These are phyloP conservation scores for Scaptomyza cyrtandrae DNA, from an alignment of 2,888 invertebrate genomes.

Conservation along the genomic window DNA sequence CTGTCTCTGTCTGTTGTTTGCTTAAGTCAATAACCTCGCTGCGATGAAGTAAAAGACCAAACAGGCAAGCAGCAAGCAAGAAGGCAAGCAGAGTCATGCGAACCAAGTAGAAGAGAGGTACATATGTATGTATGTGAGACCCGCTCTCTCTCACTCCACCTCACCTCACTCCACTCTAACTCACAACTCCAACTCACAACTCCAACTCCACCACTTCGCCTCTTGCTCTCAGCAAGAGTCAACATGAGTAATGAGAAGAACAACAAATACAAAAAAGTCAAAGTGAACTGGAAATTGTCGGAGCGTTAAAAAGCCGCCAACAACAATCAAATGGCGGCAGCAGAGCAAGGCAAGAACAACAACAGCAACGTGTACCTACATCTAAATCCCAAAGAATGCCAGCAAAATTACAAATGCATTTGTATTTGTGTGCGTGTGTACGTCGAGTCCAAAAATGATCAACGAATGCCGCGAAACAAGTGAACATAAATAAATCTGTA, in stretches of 20 bases:
- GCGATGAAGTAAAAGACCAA: constrained; percentile 20
- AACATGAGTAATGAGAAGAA: constrained; percentile 62
- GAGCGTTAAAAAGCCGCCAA: constrained; percentile 65
- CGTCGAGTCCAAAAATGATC: constrained; percentile 53
- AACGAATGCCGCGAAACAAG: constrained; percentile 54
- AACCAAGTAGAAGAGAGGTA: constrained; percentile 9
- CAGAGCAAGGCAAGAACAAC: constrained; percentile 25
- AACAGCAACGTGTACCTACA: constrained; percentile 46
- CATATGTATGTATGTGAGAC: constrained; percentile 26
- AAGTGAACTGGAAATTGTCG: constrained; percentile 68
- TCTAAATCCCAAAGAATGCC: constrained; percentile 62
- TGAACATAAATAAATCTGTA: constrained; percentile 45
- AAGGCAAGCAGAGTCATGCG: constrained; percentile 21
- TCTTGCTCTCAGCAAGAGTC: constrained; percentile 47
- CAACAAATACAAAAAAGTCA: constrained; percentile 43
- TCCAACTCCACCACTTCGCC: constrained; percentile 17
- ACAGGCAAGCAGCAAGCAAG: constrained; percentile 32
- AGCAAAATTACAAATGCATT: constrained; percentile 44
- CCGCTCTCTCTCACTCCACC: constrained; percentile 23
- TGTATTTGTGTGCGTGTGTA: constrained; percentile 3
- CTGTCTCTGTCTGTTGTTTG: constrained; percentile 43
- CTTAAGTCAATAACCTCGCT: constrained; percentile 61
- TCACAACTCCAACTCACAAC: constrained; percentile 10
- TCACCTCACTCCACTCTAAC: not conserved
- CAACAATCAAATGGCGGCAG: constrained; percentile 55